phyloP scores from a whole-genome alignment of 2,797 vertebrate species.

The Hippopotamyrus pictus region DNA sequence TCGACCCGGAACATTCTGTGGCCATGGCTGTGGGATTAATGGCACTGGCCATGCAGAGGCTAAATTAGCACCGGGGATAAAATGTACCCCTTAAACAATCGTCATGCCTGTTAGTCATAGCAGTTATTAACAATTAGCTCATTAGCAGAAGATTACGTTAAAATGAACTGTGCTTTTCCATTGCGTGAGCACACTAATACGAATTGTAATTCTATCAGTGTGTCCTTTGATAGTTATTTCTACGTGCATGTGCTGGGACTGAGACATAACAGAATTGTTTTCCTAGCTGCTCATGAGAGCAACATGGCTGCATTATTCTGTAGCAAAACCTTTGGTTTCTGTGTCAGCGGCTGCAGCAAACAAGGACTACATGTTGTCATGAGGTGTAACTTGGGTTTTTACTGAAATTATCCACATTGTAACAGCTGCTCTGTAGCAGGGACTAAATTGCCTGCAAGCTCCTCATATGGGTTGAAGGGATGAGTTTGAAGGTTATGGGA shows the following conservation, averaged over 20 bases:
- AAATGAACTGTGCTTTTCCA: not conserved
- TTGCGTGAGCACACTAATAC: not conserved
- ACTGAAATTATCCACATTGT: not conserved
- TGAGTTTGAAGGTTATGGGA: not conserved
- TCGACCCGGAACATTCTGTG: conserved; percentile 11
- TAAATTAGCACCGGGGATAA: not conserved
- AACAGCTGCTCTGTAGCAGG: not conserved
- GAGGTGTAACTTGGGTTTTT: not conserved
- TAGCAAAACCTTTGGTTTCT: not conserved
- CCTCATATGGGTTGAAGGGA: not conserved
- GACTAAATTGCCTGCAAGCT: not conserved
- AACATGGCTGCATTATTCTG: not conserved
- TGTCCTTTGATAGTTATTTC: not conserved
- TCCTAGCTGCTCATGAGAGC: not conserved
- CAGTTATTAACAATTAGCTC: not conserved
- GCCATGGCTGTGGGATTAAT: not conserved
- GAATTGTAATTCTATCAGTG: not conserved
- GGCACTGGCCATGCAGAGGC: not conserved
- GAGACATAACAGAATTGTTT: not conserved
- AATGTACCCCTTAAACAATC: not conserved
- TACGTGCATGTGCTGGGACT: not conserved
- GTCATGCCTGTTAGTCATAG: not conserved
- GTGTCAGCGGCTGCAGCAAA: not conserved
- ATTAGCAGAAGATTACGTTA: not conserved
- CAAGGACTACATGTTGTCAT: not conserved